phyloP scores from a whole-genome alignment of 1,140 invertebrate species.

The Leptopilina clavipes region DNA sequence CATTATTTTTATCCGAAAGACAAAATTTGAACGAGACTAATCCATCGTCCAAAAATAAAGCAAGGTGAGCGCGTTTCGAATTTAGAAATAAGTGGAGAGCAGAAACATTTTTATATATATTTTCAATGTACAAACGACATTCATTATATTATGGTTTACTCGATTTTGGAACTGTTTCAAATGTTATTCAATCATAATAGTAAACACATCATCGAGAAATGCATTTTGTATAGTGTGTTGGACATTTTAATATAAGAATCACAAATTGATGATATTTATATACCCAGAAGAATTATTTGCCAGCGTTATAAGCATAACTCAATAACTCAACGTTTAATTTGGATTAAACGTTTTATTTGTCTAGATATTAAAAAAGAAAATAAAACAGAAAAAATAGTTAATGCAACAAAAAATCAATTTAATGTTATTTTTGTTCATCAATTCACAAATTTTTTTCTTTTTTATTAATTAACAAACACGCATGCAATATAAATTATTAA shows the following conservation, averaged over 20 bases:
- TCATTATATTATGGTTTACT: neutral
- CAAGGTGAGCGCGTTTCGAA: constrained; percentile 22
- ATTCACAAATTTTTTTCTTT: too few species aligned
- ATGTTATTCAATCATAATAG: neutral
- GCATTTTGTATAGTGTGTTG: neutral
- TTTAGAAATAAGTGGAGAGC: neutral
- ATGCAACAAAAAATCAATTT: too few species aligned
- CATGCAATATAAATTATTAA: too few species aligned
- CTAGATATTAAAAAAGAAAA: too few species aligned
- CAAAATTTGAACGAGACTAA: neutral
- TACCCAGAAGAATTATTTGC: too few species aligned
- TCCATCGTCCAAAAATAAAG: neutral
- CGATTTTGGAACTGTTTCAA: constrained; percentile 3
- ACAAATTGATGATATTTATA: too few species aligned
- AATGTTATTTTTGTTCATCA: too few species aligned
- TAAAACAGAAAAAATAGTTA: too few species aligned
- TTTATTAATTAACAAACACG: too few species aligned
- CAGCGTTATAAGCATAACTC: too few species aligned
- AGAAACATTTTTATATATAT: constrained; percentile 2
- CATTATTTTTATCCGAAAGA: constrained; percentile 5
- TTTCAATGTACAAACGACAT: neutral
- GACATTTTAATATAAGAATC: neutral
- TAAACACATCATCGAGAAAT: neutral
- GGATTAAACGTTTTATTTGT: too few species aligned
- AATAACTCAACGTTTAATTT: too few species aligned